A percentile compares a stretch with the other conserved stretches of the same genome.
phyloP scores from a whole-genome alignment of 2,888 invertebrate species.

The Gryllus longicercus region DNA sequence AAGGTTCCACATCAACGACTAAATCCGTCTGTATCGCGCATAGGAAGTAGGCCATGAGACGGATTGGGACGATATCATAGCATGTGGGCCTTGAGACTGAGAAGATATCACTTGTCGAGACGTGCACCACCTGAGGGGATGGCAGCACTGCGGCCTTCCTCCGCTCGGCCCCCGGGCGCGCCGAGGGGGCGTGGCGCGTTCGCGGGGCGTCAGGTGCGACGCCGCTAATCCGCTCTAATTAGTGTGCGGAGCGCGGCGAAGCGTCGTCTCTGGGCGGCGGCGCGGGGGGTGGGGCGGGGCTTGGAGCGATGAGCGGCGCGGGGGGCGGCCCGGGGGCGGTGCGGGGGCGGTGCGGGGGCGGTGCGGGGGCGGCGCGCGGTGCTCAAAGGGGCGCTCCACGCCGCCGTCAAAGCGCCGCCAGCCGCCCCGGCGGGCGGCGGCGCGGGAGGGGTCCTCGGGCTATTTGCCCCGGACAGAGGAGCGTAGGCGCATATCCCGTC shows the following conservation, averaged over 20 bases:
- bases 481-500: not conserved
- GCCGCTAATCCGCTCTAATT: not conserved
- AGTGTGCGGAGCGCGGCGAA: not conserved
- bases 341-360: not conserved
- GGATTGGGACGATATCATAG: no score
- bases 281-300: not conserved
- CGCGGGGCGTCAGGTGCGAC: slow-evolving; percentile 8
- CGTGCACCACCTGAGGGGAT: no score
- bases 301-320: not conserved
- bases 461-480: not conserved
- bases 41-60: no score
- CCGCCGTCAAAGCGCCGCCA: not conserved
- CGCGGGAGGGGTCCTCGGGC: not conserved
- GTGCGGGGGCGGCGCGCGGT: not conserved
- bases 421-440: not conserved
- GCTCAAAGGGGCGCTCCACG: not conserved
- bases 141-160: no score
- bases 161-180: no score
- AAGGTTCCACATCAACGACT: no score
- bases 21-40: no score
- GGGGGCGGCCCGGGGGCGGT: not conserved
- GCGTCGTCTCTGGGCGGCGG: not conserved
- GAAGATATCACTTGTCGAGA: no score
- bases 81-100: no score
- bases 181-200: no score